Conservation (phyloP, 2,888 invertebrate species). For the Rhagonycha fulva region DNA sequence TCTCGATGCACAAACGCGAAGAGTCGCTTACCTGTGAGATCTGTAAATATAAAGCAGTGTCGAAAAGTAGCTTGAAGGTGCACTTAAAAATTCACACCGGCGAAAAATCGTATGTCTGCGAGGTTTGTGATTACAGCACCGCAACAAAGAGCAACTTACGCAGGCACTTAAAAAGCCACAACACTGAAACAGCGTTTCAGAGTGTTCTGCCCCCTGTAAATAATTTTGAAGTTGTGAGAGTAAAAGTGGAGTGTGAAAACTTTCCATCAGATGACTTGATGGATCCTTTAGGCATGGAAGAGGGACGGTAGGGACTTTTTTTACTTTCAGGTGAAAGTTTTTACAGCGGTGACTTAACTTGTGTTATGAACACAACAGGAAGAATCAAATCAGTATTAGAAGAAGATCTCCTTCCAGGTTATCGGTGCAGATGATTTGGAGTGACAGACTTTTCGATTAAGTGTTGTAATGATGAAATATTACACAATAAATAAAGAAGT, state of each 20-base stretch:
- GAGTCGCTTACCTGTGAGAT: not conserved
- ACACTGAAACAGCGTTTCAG: not conserved
- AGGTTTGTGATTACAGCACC: not conserved
- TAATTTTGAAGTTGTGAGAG: not conserved
- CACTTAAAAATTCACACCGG: not conserved
- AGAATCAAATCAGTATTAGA: not conserved
- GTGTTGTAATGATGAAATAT: not conserved
- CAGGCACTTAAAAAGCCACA: not conserved
- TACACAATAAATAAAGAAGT: not conserved
- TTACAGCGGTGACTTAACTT: not conserved
- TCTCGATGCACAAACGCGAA: not conserved
- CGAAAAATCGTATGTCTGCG: not conserved
- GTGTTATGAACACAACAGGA: not conserved
- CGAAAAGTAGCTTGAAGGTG: not conserved
- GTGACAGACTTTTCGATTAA: not conserved
- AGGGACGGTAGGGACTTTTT: not conserved
- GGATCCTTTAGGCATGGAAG: not conserved
- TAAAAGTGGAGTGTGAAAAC: not conserved
- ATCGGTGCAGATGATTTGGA: not conserved
- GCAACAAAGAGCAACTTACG: not conserved
- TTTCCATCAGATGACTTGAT: not conserved
- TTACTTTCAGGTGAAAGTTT: not conserved
- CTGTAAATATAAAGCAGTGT: not conserved
- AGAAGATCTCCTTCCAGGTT: not conserved
- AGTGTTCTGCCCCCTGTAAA: not conserved